Base-by-base conservation (phyloP, 2,113 vertebrate species). In the Apaloderma vittatum region DNA sequence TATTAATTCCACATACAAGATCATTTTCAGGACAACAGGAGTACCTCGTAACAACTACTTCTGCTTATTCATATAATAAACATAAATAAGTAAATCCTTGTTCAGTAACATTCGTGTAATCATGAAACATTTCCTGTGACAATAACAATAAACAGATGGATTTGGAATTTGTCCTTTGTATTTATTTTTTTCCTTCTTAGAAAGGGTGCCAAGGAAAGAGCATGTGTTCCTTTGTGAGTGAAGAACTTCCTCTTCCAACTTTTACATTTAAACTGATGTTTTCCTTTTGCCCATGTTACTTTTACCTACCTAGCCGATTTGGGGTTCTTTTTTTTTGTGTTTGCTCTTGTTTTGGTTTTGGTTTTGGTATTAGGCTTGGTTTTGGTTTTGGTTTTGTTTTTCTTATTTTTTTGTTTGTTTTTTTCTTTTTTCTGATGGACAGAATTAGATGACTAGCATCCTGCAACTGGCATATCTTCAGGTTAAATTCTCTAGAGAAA, bases 401-500 rank as follows among this genome's bases (percentile, higher is more conserved):
- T 40, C 12, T 40, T 40, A n/a, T n/a, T 62, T 52, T 22, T 80
- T 37, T 57, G 26, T 76, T 34, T 27, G 12, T 57, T 40, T 22
- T 21, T 26, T 92, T 55, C 22, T 11, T 54, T 3, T 79, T 94
- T 86, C 32, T 93, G 92, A 92, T 92, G 74, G 61, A 43, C 48
- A 91, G 67, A 96, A 95, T 92, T 85, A 95, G 81, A 96, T 90
- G 58, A 91, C 82, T 95, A 96, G 75, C 71, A 88, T 77, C 87
- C 52, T 94, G 67, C 40, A 96, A 86, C 57, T 94, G 86, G 61
- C 73, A 94, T 51, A 90, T 76, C 65, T 93, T 94, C 91, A 91
- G 59, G 63, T 95, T 19, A 94, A 93, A 85, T 82, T 86, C 88
- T 94, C 94, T 62, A 72, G 95, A 94, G 95, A 97, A 97, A 94